Evolutionary conservation across 2,113 vertebrate species (phyloP).

Genomic region (Pomatostomus ruficeps): DNA sequence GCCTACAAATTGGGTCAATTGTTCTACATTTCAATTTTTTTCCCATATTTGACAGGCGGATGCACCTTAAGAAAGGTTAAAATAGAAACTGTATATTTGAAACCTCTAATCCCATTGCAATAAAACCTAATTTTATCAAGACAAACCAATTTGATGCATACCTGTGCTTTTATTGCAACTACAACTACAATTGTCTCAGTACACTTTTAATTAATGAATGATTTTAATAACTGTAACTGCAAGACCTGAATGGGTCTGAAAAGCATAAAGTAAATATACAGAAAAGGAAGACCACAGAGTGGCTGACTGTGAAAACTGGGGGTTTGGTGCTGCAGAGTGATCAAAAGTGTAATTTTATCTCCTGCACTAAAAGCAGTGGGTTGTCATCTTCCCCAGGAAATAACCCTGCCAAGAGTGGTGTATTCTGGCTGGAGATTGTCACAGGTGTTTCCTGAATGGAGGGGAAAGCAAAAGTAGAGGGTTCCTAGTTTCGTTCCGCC

Average conservation of each 20-base stretch:
- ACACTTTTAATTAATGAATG: too few relatives aligned
- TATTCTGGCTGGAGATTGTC: neutral
- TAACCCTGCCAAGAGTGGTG: neutral
- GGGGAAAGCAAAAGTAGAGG: neutral
- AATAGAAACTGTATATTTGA: neutral
- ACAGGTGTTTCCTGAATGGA: neutral
- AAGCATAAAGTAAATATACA: neutral
- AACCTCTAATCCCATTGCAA: neutral
- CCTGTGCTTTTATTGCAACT: neutral
- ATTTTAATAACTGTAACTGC: neutral
- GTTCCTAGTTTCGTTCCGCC: neutral
- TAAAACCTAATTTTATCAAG: neutral
- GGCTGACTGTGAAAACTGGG: neutral
- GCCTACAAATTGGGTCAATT: neutral
- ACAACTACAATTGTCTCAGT: too few relatives aligned
- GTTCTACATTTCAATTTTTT: neutral
- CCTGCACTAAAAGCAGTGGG: neutral
- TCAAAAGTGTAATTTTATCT: neutral
- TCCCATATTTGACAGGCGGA: neutral
- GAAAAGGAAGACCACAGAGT: neutral
- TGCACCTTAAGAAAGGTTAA: neutral
- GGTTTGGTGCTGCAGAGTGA: neutral
- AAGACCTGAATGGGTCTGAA: neutral
- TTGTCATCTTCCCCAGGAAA: neutral
- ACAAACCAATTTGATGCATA: neutral